phyloP scores from a whole-genome alignment of 2,113 vertebrate species.

The Suricata suricatta region DNA sequence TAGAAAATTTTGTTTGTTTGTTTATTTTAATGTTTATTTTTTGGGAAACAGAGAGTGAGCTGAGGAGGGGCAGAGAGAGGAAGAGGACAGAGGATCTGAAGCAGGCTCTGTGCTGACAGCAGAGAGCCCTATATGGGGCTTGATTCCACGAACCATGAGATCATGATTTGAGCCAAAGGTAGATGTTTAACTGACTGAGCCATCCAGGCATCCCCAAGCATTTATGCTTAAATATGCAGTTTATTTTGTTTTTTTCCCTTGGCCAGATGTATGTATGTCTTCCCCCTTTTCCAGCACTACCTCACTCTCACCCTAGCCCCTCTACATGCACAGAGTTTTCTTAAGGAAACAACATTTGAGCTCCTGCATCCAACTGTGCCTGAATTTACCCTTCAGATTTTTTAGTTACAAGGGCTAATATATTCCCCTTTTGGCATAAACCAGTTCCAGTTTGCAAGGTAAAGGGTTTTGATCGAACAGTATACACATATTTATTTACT shows the following conservation, averaged over 20 bases:
- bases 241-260: neutral
- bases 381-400: neutral
- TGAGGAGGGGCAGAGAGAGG: no score
- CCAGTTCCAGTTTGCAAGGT: neutral
- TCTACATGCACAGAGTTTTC: neutral
- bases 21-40: no score
- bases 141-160: no score
- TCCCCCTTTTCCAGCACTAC: neutral
- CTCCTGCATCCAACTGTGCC: neutral
- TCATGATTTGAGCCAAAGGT: no score
- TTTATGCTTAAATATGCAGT: neutral
- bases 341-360: neutral
- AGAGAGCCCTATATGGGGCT: no score
- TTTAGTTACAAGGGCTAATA: neutral
- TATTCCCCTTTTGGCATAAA: neutral
- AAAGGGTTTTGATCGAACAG: neutral
- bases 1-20: neutral
- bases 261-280: neutral
- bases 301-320: rapidly evolving
- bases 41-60: no score
- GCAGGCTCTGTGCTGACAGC: no score
- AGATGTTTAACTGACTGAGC: no score
- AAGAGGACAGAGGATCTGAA: no score
- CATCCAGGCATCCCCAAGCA: no score
- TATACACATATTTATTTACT: neutral